These are phyloP conservation scores for Tinea semifulvella DNA, from an alignment of 2,888 invertebrate genomes.

Conservation along the genomic window DNA sequence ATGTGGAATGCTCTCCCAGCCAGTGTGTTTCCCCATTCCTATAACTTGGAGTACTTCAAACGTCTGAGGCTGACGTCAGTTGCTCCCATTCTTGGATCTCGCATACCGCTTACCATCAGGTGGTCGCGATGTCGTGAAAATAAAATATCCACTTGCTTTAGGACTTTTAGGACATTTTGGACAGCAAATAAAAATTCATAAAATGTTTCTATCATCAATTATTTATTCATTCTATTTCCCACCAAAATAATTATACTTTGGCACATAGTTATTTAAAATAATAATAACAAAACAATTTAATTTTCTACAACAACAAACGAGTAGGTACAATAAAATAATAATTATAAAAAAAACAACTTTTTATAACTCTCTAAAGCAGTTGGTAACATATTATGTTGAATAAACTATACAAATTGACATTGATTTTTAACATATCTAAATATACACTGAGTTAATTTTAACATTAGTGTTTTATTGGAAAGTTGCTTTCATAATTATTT, in stretches of 20 bases:
- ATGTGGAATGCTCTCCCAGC: no score
- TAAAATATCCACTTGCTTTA: no score
- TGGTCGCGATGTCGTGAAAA: no score
- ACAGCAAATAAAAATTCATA: not conserved
- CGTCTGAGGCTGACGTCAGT: no score
- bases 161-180: no score
- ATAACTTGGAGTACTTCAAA: no score
- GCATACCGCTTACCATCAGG: no score
- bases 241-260: constrained; percentile 29
- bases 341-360: constrained; percentile 27
- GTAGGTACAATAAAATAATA: constrained; percentile 30
- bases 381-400: constrained; percentile 21
- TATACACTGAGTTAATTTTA: constrained; percentile 12
- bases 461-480: constrained; percentile 3
- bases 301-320: constrained; percentile 37
- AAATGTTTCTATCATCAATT: constrained; percentile 30
- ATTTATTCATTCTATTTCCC: constrained; percentile 32
- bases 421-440: constrained; percentile 24
- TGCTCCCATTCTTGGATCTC: no score
- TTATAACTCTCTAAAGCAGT: constrained; percentile 23
- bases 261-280: constrained; percentile 34
- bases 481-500: no score
- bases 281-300: constrained; percentile 20
- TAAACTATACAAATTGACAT: constrained; percentile 45
- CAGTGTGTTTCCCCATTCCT: no score